phyloP scores from a whole-genome alignment of 2,888 invertebrate genomes.

The Blomia tropicalis region DNA sequence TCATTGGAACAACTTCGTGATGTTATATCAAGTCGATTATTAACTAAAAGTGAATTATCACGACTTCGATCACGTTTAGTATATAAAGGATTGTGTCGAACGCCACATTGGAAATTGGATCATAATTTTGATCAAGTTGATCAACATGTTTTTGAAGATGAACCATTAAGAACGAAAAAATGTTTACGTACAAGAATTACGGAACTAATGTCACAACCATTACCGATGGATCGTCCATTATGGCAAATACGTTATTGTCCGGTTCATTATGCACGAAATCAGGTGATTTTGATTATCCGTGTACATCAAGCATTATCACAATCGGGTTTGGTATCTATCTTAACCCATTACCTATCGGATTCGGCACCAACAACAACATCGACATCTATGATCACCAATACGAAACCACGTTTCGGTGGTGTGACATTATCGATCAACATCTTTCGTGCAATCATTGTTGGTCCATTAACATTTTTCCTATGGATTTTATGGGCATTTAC shows the following conservation, averaged over 20 bases:
- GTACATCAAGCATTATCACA: slow-evolving; percentile 43
- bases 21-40: slow-evolving; percentile 38
- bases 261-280: slow-evolving; percentile 28
- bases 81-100: slow-evolving; percentile 17
- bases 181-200: slow-evolving; percentile 40
- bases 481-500: slow-evolving; percentile 37
- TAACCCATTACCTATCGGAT: slow-evolving; percentile 29
- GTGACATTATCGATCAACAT: slow-evolving; percentile 37
- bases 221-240: slow-evolving; percentile 39
- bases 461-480: slow-evolving; percentile 40
- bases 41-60: slow-evolving; percentile 18
- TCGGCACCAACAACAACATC: no score
- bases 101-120: slow-evolving; percentile 20
- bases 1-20: slow-evolving; percentile 38
- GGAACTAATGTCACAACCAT: slow-evolving; percentile 36
- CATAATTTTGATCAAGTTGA: slow-evolving; percentile 33
- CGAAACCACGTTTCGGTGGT: slow-evolving; percentile 37
- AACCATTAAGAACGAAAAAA: slow-evolving; percentile 34
- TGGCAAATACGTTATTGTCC: slow-evolving; percentile 39
- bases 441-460: slow-evolving; percentile 39
- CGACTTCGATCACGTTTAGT: slow-evolving; percentile 22
- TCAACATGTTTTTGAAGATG: slow-evolving; percentile 40
- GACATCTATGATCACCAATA: slow-evolving; percentile 11
- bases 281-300: slow-evolving; percentile 39
- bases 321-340: slow-evolving; percentile 38